phyloP scores from a whole-genome alignment of 2,888 invertebrate species.

The Labia minor region DNA sequence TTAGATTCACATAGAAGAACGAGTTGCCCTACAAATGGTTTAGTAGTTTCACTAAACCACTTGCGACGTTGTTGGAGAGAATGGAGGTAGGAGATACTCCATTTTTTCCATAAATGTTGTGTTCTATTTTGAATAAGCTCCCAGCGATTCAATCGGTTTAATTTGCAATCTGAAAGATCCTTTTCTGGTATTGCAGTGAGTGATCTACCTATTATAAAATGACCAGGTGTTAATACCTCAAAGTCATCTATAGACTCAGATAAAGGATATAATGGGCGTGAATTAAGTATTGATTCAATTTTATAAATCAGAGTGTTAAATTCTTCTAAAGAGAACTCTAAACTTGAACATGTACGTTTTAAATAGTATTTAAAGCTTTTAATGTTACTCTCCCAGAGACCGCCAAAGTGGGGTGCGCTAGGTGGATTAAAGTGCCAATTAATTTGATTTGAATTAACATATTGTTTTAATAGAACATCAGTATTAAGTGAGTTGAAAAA shows the following conservation, averaged over 20 bases:
- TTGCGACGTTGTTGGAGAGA: not conserved
- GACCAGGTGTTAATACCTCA: not conserved
- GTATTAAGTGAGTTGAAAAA: not conserved
- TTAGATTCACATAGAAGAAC: too few relatives aligned
- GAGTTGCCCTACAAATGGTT: too few relatives aligned
- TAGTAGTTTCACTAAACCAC: too few relatives aligned
- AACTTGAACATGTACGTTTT: not conserved
- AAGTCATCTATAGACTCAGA: too few relatives aligned
- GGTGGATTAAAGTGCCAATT: not conserved
- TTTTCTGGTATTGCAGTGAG: not conserved
- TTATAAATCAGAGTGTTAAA: not conserved
- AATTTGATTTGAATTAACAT: not conserved
- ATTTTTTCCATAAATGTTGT: not conserved
- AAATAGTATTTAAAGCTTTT: not conserved
- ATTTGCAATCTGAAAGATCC: not conserved
- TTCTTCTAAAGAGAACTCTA: not conserved
- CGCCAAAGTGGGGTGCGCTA: not conserved
- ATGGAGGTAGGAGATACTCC: not conserved
- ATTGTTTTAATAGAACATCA: not conserved
- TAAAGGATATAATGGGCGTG: not conserved
- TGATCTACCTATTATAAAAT: not conserved
- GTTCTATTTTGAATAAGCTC: not conserved
- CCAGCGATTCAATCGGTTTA: not conserved
- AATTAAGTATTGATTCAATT: not conserved
- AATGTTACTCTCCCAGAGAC: not conserved